phyloP scores from a whole-genome alignment of 2,113 vertebrate species.

The Oriolus oriolus region DNA sequence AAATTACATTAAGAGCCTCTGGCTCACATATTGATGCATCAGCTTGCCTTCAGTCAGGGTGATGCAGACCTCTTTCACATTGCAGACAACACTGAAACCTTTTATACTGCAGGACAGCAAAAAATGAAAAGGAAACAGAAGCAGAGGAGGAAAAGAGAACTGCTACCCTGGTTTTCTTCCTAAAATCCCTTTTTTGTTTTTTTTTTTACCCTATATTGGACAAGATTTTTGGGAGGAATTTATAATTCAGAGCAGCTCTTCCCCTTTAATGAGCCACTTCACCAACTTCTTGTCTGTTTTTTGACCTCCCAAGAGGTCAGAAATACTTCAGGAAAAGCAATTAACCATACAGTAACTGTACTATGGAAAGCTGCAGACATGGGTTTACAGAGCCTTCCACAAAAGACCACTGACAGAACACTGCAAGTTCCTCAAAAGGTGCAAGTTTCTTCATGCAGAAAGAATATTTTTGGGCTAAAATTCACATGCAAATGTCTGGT shows the following conservation, averaged over 20 bases:
- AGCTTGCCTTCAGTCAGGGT: background rate
- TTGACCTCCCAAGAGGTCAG: background rate
- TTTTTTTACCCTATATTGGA: background rate
- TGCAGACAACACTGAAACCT: background rate
- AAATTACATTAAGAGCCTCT: background rate
- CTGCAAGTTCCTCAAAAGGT: background rate
- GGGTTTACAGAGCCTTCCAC: background rate
- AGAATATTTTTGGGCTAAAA: background rate
- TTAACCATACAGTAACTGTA: background rate
- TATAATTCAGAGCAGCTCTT: background rate
- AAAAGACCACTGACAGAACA: background rate
- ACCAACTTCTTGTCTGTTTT: background rate
- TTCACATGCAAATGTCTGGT: background rate
- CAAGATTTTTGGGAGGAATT: background rate
- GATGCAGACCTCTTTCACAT: background rate
- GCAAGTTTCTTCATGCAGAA: background rate
- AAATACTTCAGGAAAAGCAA: background rate
- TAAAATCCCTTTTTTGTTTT: background rate
- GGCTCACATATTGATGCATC: background rate
- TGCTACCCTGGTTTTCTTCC: background rate
- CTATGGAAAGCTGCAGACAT: background rate
- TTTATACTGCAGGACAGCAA: background rate
- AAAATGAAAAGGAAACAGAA: background rate
- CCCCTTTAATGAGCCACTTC: background rate
- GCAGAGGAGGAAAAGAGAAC: background rate